These are phyloP conservation scores for Petrolisthes cinctipes DNA, from an alignment of 2,888 invertebrate genomes.

Conservation along the genomic window DNA sequence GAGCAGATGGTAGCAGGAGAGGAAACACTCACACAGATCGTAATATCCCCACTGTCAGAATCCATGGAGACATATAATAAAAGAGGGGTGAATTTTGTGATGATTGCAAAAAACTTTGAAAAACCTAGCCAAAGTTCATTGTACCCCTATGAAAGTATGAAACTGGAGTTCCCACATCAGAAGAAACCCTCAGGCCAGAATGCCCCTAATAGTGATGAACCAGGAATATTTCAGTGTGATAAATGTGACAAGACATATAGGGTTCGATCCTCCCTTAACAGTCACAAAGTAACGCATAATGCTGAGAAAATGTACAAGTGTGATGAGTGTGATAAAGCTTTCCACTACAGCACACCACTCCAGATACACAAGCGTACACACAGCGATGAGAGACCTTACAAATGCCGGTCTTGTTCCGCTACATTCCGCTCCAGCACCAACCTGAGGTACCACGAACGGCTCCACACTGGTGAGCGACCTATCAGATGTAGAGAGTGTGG, in stretches of 20 bases:
- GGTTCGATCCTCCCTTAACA: constrained; percentile 51
- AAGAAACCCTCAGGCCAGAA: constrained; percentile 18
- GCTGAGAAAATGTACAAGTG: constrained; percentile 52
- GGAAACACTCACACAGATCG: constrained; percentile 43
- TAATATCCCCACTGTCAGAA: constrained; percentile 37
- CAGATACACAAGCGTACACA: constrained; percentile 52
- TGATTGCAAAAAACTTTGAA: constrained; percentile 35
- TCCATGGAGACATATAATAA: constrained; percentile 39
- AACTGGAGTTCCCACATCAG: neutral
- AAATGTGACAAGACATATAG: constrained; percentile 56
- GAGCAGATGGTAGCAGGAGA: constrained; percentile 32
- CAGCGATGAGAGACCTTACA: constrained; percentile 51
- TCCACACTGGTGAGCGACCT: constrained; percentile 51
- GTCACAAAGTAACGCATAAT: constrained; percentile 53
- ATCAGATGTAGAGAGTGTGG: constrained; percentile 41
- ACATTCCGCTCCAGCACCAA: constrained; percentile 42
- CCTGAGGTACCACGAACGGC: constrained; percentile 41
- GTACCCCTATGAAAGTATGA: neutral
- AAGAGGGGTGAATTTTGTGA: constrained; percentile 40
- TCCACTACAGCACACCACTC: constrained; percentile 53
- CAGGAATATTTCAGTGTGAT: constrained; percentile 45
- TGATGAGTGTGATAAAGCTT: constrained; percentile 55
- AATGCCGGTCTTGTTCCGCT: constrained; percentile 45
- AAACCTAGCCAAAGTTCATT: neutral
- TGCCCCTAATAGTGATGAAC: constrained; percentile 47